Evolutionary conservation across 2,113 vertebrate genomes (phyloP).

Genomic region (Ochotona princeps): DNA sequence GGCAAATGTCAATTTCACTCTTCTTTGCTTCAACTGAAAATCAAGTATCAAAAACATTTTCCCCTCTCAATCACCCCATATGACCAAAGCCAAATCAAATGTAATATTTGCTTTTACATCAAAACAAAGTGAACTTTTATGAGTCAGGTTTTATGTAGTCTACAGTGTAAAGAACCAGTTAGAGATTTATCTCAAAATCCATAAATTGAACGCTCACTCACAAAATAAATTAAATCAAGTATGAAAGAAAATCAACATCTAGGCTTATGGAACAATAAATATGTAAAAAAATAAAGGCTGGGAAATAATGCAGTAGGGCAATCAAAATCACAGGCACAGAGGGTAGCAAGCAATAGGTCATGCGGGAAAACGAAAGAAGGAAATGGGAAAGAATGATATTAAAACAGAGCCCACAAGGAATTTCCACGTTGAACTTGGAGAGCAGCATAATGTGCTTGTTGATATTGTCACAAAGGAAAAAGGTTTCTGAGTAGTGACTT

Average conservation of each 20-base stretch:
- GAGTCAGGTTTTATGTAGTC: constrained; percentile 70
- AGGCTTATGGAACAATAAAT: constrained; percentile 73
- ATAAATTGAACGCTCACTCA: constrained; percentile 78
- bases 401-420: constrained; percentile 34
- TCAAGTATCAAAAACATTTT: constrained; percentile 76
- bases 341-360: not conserved
- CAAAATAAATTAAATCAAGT: constrained; percentile 80
- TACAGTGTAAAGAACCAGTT: constrained; percentile 74
- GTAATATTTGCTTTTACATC: constrained; percentile 74
- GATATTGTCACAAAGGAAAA: not conserved
- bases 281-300: constrained; percentile 65
- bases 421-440: constrained; percentile 51
- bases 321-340: constrained; percentile 42
- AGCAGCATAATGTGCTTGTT: not conserved
- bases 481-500: constrained; percentile 54
- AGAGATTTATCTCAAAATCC: constrained; percentile 77
- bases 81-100: constrained; percentile 75
- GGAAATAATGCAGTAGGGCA: constrained; percentile 57
- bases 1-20: constrained; percentile 83
- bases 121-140: constrained; percentile 77
- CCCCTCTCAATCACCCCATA: constrained; percentile 60
- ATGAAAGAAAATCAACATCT: constrained; percentile 80
- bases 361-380: not conserved
- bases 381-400: constrained; percentile 45
- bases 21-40: constrained; percentile 76